Percentiles rank a stretch among this genome's conserved stretches.
These are phyloP conservation scores for Drosophila ambigua DNA, from an alignment of 1,140 invertebrate species.

Conservation along the genomic window DNA sequence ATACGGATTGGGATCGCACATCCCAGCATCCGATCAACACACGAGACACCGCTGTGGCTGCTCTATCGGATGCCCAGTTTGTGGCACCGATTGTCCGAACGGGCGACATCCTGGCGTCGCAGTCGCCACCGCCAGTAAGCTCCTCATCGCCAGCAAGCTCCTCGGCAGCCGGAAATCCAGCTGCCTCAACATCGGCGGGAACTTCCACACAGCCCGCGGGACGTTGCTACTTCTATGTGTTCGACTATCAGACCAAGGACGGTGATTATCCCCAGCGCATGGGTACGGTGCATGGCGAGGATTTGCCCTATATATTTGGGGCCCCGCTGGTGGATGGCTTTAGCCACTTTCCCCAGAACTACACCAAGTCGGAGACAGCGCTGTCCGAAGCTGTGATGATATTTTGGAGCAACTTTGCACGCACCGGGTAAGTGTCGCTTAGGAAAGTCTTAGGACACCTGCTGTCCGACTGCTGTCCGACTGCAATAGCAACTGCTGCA, in stretches of 20 bases:
- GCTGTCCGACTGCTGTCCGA: conserved; percentile 9
- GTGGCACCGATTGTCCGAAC: conserved; percentile 93
- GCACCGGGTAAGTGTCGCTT: conserved; percentile 91
- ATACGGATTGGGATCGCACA: conserved; percentile 98
- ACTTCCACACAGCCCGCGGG: conserved; percentile 85
- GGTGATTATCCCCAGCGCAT: conserved; percentile 94
- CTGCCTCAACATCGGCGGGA: conserved; percentile 60
- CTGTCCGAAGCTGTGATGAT: conserved; percentile 96
- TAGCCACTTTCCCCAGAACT: conserved; percentile 93
- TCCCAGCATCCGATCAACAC: conserved; percentile 96
- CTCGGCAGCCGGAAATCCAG: conserved; percentile 56
- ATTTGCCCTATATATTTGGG: conserved; percentile 95
- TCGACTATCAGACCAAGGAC: conserved; percentile 96
- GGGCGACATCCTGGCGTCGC: conserved; percentile 89
- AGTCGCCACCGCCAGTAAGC: conserved; percentile 84
- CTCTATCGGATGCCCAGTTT: conserved; percentile 96
- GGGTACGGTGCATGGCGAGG: conserved; percentile 96
- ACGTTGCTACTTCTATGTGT: conserved; percentile 95
- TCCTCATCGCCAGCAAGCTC: conserved; percentile 55
- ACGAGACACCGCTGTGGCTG: conserved; percentile 95
- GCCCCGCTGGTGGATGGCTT: conserved; percentile 91
- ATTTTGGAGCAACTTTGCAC: conserved; percentile 98
- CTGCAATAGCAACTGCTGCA: conserved; percentile 9
- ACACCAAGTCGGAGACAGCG: conserved; percentile 94
- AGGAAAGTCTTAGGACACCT: conserved; percentile 48